Evolutionary conservation across 2,888 invertebrate species (phyloP), one percentile per base, ranked within the genome.

Genomic region (Eurytoma californica): DNA sequence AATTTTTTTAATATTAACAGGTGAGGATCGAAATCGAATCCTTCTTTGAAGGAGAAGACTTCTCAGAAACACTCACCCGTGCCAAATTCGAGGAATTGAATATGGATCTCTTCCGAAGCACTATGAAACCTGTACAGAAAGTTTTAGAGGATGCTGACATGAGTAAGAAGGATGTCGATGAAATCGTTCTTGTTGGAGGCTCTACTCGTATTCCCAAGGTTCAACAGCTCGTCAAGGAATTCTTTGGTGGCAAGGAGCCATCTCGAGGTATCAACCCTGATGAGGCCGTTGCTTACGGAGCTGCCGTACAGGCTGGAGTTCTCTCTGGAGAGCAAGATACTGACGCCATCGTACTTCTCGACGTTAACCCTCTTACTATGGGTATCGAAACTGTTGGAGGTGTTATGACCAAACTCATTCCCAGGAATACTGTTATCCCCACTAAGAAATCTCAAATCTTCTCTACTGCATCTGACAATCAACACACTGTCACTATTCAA

Each of bases 361-460:
- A 99, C 90, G 99, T 99, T 74, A 99, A 98, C 91, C 99, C 99
- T 84, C 93, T 99, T 83, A 99, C 99, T 83, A 94, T 99, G 95
- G 99, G 99, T 91, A 99, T 99, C 88, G 99, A 99, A 92, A 99
- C 99, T 60, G 98, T 99, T 68, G 99, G 99, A 83, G 99, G 99
- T 84, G 99, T 99, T 49, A 99, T 99, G 99, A 99, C 99, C 85
- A 99, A 98, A 90, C 93, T 99, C 75, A 99, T 99, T 89, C 96
- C 97, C 74, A 91, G 99, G 86, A 99, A 99, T 93, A 99, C 99
- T 39, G 98, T 98, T 83, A 99, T 99, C 88, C 99, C 99, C 49
- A 99, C 99, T 73, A 99, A 99, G 93, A 99, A 99, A 91, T 97
- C 97, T 0, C 99, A 99, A 91, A 98, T 99, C 89, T 99, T 99